A percentile compares a stretch with the other conserved stretches of the same genome.
Conservation (phyloP, 2,797 vertebrate species). For the Thripadectes ignobilis region DNA sequence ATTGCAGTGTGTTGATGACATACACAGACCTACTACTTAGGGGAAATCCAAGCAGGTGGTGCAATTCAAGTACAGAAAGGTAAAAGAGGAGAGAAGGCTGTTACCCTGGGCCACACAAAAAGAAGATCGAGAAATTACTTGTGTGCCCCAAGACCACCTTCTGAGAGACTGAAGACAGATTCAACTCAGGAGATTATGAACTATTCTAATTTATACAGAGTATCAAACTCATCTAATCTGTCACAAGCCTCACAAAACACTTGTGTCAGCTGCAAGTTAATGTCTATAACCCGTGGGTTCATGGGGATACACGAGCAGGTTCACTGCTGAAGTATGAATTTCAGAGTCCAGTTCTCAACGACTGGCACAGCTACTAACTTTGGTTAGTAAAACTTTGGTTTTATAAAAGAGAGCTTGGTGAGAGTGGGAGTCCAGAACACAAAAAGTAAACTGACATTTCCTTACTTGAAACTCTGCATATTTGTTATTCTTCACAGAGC, state of each 20-base stretch:
- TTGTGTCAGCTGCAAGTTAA: background rate
- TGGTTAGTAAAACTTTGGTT: constrained; percentile 10
- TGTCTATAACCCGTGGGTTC: background rate
- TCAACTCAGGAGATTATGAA: background rate
- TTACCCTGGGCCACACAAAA: background rate
- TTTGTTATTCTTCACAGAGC: constrained; percentile 2
- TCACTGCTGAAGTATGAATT: background rate
- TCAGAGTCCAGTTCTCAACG: background rate
- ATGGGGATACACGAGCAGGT: background rate
- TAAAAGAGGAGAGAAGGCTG: background rate
- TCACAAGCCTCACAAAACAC: background rate
- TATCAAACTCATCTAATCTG: background rate
- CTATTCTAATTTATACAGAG: background rate
- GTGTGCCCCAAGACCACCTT: background rate
- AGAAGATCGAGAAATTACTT: background rate
- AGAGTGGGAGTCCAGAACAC: background rate
- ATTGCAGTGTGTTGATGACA: background rate
- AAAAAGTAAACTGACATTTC: background rate
- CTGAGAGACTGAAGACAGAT: background rate
- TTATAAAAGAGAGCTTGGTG: constrained; percentile 12
- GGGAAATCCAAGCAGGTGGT: background rate
- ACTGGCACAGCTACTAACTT: background rate
- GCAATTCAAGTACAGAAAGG: background rate
- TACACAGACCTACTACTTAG: background rate
- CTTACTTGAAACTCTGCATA: background rate